Base-by-base conservation (phyloP, 2,113 vertebrate species). In the Anarrhichthys ocellatus region DNA sequence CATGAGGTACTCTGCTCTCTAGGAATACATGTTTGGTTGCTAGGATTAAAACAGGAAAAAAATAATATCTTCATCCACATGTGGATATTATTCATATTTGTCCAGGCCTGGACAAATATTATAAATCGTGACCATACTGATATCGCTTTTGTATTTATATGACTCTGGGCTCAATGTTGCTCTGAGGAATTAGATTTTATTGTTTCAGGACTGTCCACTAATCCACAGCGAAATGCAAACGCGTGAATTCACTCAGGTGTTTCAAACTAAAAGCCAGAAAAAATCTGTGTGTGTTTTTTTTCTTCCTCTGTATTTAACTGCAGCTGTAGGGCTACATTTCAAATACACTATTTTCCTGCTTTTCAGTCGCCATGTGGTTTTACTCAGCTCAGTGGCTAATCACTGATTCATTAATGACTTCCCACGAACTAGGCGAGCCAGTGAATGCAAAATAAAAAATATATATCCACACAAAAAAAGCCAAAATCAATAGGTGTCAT, bases 331-430 rank as follows among this genome's bases (percentile, higher is more conserved):
- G 52, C 42, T 29, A 8, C 40, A 56, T 17, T 52, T 67, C 50
- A 78, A 27, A 87, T 61, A 32, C 67, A 81, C 68, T 74, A 67
- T 34, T 22, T 46, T 14, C 56, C 34, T 77, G 73, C 71, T 76
- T 75, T 17, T 27, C 82, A 85, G 78, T 15, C 44, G 59, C 73
- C 93, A 94, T 87, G 54, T 92, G 94, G 91, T 92, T 90, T 85
- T 72, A 91, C 91, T 94, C 86, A 90, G 81, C 87, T 90, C 77
- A 65, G 59, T 70, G 84, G 85, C 77, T 89, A 86, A 90, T 92
- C 82, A 92, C 84, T 82, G 87, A 90, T 92, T 92, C 90, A 92
- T 94, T 94, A 92, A 94, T 93, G 90, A 93, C 89, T 92, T 93
- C 92, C 91, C 79, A 84, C 50, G 20, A 76, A 66, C 83, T 32